phyloP scores from a whole-genome alignment of 2,113 vertebrate species.

The Grantiella picta region DNA sequence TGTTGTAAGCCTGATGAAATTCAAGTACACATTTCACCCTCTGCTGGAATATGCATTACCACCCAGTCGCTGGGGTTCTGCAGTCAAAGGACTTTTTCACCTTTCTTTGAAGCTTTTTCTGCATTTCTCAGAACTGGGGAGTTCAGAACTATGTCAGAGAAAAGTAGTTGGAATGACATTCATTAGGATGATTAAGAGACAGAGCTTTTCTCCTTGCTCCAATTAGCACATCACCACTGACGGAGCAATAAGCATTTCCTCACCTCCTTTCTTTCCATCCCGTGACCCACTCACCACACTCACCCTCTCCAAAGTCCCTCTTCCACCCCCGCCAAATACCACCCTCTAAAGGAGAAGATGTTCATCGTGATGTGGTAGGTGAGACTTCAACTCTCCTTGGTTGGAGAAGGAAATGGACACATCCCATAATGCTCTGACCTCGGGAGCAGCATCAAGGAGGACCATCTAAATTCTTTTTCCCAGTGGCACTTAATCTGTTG shows the following conservation, averaged over 20 bases:
- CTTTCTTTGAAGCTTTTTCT: background rate
- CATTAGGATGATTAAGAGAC: background rate
- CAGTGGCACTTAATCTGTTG: rapidly evolving
- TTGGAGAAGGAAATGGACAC: background rate
- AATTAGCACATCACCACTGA: background rate
- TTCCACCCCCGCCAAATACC: background rate
- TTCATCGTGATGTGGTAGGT: rapidly evolving
- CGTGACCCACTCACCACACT: background rate
- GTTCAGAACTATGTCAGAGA: background rate
- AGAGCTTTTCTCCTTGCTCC: background rate
- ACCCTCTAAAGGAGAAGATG: background rate
- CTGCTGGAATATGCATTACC: background rate
- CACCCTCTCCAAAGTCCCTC: background rate
- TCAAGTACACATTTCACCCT: background rate
- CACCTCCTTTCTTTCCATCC: background rate
- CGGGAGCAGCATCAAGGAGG: background rate
- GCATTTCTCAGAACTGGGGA: background rate
- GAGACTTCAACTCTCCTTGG: background rate
- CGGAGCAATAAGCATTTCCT: background rate
- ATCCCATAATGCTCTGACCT: background rate
- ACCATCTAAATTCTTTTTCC: background rate
- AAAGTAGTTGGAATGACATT: background rate
- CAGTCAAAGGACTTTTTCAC: background rate
- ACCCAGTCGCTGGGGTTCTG: background rate
- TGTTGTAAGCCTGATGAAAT: background rate